Evolutionary conservation across 53 echinoderm and acorn worm species (phyloP).

Genomic region (Henricia sp.): DNA sequence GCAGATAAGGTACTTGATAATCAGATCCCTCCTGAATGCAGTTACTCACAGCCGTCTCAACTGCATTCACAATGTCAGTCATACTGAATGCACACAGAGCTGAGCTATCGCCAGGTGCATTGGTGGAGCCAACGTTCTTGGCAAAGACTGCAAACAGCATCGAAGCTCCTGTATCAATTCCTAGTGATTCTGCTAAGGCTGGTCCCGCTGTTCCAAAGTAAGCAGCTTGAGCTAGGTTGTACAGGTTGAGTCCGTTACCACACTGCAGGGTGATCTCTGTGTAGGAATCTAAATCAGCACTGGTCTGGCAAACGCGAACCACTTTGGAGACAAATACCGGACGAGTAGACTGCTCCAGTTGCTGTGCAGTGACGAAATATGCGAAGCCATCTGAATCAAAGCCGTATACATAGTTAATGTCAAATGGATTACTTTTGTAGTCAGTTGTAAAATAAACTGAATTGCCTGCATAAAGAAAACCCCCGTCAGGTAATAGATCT

Average conservation of each 20-base stretch:
- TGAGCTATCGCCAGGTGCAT: no score
- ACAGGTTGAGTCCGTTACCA: background rate
- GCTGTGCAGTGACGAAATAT: slow-evolving; percentile 45
- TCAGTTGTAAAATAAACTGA: background rate
- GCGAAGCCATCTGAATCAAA: slow-evolving; percentile 12
- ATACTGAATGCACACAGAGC: no score
- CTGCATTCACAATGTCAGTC: no score
- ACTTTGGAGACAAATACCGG: slow-evolving; percentile 28
- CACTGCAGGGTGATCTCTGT: slow-evolving; percentile 67
- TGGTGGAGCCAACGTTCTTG: no score
- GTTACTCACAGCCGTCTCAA: no score
- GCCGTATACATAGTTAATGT: slow-evolving; percentile 55
- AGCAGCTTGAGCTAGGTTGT: slow-evolving; percentile 68
- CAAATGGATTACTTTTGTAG: slow-evolving; percentile 36
- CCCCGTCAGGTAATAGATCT: background rate
- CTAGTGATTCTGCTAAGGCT: slow-evolving; percentile 40
- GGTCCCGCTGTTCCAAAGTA: slow-evolving; percentile 69
- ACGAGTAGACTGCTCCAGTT: background rate
- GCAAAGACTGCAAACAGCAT: no score
- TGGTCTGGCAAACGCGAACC: slow-evolving; percentile 32
- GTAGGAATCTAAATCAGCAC: slow-evolving; percentile 45
- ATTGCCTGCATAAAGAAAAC: background rate
- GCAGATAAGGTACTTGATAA: no score
- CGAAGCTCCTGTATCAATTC: background rate
- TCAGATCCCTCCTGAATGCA: no score